Evolutionary conservation across 2,113 vertebrate genomes (phyloP), one percentile per base, ranked within the genome.

Genomic region (Lampris megalopsis): DNA sequence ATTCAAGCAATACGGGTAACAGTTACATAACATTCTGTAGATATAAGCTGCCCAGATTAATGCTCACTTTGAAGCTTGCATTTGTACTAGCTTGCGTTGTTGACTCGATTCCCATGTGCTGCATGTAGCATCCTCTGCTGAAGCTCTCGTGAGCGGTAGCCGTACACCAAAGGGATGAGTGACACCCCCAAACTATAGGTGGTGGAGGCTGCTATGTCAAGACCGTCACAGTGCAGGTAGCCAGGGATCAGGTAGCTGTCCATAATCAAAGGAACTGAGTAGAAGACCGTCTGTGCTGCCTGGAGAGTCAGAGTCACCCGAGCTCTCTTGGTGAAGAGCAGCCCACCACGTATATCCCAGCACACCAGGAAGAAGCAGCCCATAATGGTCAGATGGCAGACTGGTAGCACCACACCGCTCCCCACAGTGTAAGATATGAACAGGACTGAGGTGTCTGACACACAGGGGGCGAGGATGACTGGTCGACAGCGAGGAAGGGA

Each of bases 91-190:
- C 9, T 75, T 57, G 54, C 47, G 37, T 40, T 42, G 41, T 6
- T 61, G 3, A 75, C 54, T 43, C 58, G 72, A 37, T 41, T 63
- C 38, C 58, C 2, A 24, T 43, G 61, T 43, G 53, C 54, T 61
- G 41, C 53, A 40, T 68, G 66, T 9, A 48, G 41, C 13, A 82
- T 76, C 52, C 71, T 78, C 11, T 82, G 60, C 79, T 86, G 80
- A 52, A 87, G 76, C 45, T 86, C 88, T 40, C 61, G n/a, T 6
- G 83, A 86, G 70, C 70, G 73, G 61, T 86, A 86, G 1, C 83
- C 88, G 4, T 82, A 89, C 61, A 89, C 79, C 63, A 89, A 52
- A 10, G 80, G 83, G 41, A 89, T 45, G 37, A 87, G 73, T 0
- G 79, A 79, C 45, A 86, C 35, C 37, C 68, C 83, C 41, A 86